Base-by-base conservation (phyloP, 2,888 invertebrate genomes). In the Patella depressa region DNA sequence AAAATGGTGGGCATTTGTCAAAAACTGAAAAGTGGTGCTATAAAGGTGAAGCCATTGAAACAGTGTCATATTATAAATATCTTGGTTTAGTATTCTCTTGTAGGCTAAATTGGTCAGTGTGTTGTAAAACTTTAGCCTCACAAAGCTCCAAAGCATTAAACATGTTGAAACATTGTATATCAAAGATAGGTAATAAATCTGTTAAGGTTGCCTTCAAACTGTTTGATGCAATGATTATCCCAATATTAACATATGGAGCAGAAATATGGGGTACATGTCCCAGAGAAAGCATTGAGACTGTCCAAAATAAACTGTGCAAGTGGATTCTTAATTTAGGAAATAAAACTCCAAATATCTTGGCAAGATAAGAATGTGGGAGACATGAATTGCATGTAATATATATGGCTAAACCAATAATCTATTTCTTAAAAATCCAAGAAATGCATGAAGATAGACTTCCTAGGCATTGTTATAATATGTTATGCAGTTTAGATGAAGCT, bases 331-430 rank as follows among this genome's bases (percentile, higher is more conserved):
- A 24, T 24, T 65, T 65, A 24, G 65, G 65, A n/a, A 65, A 65
- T 65, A 65, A 65, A 65, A 19, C 65, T 24, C 11, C 65, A 65
- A 65, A 65, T 65, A 65, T 65, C 9, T 65, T 65, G 24, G 65
- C 65, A 11, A 65, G 65, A 24, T 24, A 65, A 24, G 65, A 65
- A 24, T 65, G 65, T 65, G 65, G 65, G n/a, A 65, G 65, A 14
- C 65, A 65, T 65, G 65, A 65, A 65, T 65, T 65, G 24, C 65
- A 65, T 65, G 65, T 65, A n/a, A 19, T 65, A 65, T 19, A 65
- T n/a, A 65, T 65, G 65, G 65, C 65, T 24, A 65, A 65, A 24
- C 65, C 65, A 65, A 65, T 65, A 65, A 65, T 65, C 65, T 65
- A 65, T 12, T 65, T 65, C 65, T n/a, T 65, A 65, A 65, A 65